Evolutionary conservation across 2,797 vertebrate species (phyloP), one percentile per base, ranked within the genome.

Genomic region (Esox lucius): DNA sequence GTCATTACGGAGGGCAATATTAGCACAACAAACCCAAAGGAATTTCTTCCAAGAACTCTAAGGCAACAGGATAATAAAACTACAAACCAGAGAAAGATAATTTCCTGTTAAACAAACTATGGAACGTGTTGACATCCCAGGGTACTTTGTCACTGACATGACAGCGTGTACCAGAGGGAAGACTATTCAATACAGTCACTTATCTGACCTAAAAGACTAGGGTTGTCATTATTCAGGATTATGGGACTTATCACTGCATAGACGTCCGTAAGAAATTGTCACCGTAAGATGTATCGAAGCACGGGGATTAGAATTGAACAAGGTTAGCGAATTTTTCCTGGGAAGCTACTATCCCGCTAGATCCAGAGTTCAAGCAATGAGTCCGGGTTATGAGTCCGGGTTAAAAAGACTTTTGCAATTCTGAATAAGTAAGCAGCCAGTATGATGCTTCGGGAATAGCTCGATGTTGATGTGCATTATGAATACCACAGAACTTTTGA

Each of bases 381-480:
- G 69, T 74, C 61, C 26, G 31, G 42, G 42, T 46, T 46, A 46
- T 46, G 42, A 46, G 61, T 22, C 24, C 9, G 28, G 56, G 67
- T 78, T 78, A 65, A 73, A 59, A 65, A 72, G 42, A 61, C 51
- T 16, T 62, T 78, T 53, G 28, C 19, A 28, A 61, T 68, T 59
- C 33, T 13, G 65, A 72, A 72, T 68, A 24, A 39, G 74, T 56
- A 61, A 61, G 73, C 19, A 19, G 35, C 35, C 24, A 31, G 33
- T 51, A 65, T 59, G 68, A 28, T 49, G 33, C 22, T 1, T 53
- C 49, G 53, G 74, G 62, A 75, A 64, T 16, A 19, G 76, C 56
- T 71, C 48, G 17, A 67, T 76, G 78, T 81, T 71, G 69, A 75
- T 81, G 71, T 79, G 59, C 71, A 73, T 78, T 69, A 76, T 79